These are phyloP conservation scores for Mythimna vitellina DNA, from an alignment of 2,888 invertebrate species.

Conservation along the genomic window DNA sequence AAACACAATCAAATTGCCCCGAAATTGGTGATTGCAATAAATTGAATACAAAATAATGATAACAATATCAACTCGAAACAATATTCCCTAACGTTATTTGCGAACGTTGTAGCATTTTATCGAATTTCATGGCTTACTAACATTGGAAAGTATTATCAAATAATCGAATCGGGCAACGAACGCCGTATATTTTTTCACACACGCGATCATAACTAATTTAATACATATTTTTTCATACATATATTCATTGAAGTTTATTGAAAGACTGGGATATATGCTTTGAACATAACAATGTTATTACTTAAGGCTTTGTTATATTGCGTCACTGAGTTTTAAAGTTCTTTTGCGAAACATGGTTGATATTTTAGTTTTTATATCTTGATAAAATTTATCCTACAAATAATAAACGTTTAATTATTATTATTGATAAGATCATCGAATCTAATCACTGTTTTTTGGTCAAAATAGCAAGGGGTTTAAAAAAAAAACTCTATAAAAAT, in stretches of 20 bases:
- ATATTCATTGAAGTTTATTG: slow-evolving; percentile 6
- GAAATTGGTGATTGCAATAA: slow-evolving; percentile 4
- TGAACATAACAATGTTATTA: background rate
- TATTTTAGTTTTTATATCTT: no score
- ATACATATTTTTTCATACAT: slow-evolving; percentile 38
- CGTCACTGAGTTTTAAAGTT: background rate
- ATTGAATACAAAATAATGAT: slow-evolving; percentile 27
- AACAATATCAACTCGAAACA: slow-evolving; percentile 29
- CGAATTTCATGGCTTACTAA: slow-evolving; percentile 51
- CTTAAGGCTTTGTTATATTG: no score
- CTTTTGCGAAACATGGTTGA: no score
- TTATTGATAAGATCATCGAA: no score
- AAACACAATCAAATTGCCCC: background rate
- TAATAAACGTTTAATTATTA: no score
- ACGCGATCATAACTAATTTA: slow-evolving; percentile 59
- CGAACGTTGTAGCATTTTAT: slow-evolving; percentile 19
- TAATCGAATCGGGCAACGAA: slow-evolving; percentile 62
- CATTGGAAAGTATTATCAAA: slow-evolving; percentile 60
- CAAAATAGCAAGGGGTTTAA: background rate
- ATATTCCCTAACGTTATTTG: slow-evolving; percentile 30
- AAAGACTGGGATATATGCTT: background rate
- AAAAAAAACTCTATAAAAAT: background rate
- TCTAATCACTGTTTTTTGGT: no score
- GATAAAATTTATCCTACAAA: no score
- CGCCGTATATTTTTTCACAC: slow-evolving; percentile 47